phyloP scores from a whole-genome alignment of 2,888 invertebrate species.

The Limnephilus lunatus region DNA sequence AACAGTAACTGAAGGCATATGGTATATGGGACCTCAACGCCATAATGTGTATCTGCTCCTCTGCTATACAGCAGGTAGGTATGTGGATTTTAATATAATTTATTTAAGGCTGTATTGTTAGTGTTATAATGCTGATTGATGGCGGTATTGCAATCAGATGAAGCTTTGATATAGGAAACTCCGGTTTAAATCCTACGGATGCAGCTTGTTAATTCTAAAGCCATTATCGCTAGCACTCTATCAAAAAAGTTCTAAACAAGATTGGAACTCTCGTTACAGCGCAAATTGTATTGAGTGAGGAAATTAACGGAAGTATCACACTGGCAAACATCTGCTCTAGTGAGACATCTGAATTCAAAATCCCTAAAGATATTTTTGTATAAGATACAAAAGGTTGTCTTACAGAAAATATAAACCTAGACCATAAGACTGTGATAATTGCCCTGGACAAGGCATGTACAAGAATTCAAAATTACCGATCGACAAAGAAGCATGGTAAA shows the following conservation, averaged over 20 bases:
- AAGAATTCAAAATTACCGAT: neutral
- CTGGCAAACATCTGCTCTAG: neutral
- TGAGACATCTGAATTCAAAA: too few species aligned
- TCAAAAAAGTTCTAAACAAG: neutral
- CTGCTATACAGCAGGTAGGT: neutral
- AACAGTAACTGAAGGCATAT: slow-evolving; percentile 33
- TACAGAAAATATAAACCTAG: neutral
- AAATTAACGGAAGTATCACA: neutral
- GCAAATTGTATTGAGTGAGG: neutral
- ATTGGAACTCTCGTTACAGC: neutral
- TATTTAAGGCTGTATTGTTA: neutral
- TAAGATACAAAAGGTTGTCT: neutral
- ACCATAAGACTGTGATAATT: neutral
- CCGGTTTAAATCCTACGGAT: neutral
- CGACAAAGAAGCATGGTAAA: neutral
- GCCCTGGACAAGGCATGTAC: neutral
- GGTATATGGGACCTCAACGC: slow-evolving; percentile 27
- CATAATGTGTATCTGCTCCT: neutral
- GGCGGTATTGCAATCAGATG: slow-evolving; percentile 2
- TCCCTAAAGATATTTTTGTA: too few species aligned
- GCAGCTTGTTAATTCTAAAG: neutral
- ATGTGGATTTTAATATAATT: neutral
- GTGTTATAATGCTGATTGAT: neutral
- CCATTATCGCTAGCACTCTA: too few species aligned
- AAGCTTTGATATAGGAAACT: neutral